phyloP scores from a whole-genome alignment of 2,113 vertebrate genomes.

The Takifugu bimaculatus region DNA sequence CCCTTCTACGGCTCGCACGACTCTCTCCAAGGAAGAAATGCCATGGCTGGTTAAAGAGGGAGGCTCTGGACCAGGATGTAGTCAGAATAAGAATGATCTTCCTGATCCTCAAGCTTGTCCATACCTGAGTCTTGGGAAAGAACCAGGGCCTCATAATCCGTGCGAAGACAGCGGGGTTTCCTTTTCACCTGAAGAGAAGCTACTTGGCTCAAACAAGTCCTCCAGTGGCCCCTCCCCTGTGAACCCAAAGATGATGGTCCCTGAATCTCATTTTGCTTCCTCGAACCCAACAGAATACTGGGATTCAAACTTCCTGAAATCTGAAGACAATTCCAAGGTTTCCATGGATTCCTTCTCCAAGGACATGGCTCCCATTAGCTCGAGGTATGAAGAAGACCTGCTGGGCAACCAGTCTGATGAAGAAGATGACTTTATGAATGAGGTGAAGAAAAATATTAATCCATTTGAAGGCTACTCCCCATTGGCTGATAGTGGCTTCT shows the following conservation, averaged over 20 bases:
- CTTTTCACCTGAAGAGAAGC: conserved; percentile 68
- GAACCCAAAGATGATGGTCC: conserved; percentile 52
- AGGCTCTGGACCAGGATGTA: conserved; percentile 41
- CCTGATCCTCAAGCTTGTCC: conserved; percentile 51
- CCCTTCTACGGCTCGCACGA: conserved; percentile 28
- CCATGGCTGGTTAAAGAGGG: conserved; percentile 62
- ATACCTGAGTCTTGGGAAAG: conserved; percentile 63
- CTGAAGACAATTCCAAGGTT: conserved; percentile 62
- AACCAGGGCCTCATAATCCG: conserved; percentile 56
- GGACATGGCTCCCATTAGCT: conserved; percentile 52
- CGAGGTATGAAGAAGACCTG: conserved; percentile 55
- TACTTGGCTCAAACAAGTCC: conserved; percentile 59
- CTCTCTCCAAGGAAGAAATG: conserved; percentile 57
- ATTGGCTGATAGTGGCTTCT: conserved; percentile 59
- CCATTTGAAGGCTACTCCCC: conserved; percentile 70
- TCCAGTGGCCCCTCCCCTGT: conserved; percentile 64
- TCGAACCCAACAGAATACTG: conserved; percentile 75
- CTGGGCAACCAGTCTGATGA: conserved; percentile 64
- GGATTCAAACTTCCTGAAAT: conserved; percentile 64
- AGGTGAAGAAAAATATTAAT: conserved; percentile 69
- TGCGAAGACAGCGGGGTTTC: conserved; percentile 72
- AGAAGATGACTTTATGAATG: conserved; percentile 69
- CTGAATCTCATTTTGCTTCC: conserved; percentile 76
- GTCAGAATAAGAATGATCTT: conserved; percentile 50
- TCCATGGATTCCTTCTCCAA: conserved; percentile 69